phyloP scores from a whole-genome alignment of 2,113 vertebrate genomes.

The Myiopsitta monachus region DNA sequence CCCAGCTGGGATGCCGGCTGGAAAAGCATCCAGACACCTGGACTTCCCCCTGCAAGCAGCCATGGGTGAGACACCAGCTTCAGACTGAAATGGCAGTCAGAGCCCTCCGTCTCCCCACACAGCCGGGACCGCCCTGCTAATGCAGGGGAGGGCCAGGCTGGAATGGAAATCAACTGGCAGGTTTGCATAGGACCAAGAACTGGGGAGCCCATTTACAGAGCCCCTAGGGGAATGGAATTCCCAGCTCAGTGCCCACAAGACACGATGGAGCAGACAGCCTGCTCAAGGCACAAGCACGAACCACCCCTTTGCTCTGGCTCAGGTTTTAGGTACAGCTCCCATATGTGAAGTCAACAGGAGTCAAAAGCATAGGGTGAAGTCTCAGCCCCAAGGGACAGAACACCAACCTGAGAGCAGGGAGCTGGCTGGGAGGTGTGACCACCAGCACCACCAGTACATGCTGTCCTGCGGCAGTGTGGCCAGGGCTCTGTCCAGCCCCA shows the following conservation, averaged over 20 bases:
- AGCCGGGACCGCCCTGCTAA: neutral
- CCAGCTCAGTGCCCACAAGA: neutral
- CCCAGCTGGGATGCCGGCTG: neutral
- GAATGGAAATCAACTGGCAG: neutral
- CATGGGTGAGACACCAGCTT: neutral
- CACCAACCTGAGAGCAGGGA: fast-evolving
- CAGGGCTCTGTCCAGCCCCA: neutral
- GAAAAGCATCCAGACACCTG: conserved; percentile 12
- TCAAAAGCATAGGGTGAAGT: neutral
- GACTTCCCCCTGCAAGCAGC: neutral
- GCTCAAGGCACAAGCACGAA: neutral
- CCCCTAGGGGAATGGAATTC: fast-evolving
- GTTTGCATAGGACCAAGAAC: neutral
- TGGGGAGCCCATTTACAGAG: neutral
- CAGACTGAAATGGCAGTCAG: neutral
- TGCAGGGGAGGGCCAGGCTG: neutral
- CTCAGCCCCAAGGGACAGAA: neutral
- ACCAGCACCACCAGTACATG: neutral
- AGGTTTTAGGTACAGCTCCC: neutral
- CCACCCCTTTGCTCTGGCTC: neutral
- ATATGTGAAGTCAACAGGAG: fast-evolving
- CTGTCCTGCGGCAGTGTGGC: neutral
- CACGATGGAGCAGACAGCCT: fast-evolving
- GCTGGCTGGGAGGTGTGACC: fast-evolving
- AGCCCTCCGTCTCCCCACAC: neutral